Evolutionary conservation across 2,113 vertebrate species (phyloP).

Genomic region (Paratilapia polleni): DNA sequence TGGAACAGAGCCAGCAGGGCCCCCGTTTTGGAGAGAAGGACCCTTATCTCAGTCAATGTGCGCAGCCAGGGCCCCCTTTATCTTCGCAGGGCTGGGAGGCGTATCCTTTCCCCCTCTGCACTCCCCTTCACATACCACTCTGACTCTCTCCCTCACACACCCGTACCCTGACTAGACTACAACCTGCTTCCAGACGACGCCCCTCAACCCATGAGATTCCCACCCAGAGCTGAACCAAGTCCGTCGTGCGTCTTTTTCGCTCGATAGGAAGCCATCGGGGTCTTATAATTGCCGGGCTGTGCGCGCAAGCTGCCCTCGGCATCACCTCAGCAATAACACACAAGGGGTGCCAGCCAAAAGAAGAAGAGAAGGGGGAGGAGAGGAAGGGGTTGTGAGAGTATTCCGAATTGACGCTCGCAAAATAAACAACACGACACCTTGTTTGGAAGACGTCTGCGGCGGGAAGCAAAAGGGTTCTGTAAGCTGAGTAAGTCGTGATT

Average conservation of each 20-base stretch:
- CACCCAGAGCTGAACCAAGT: slow-evolving; percentile 3
- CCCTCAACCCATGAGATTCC: slow-evolving; percentile 50
- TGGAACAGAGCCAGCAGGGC: slow-evolving; percentile 57
- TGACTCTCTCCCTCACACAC: slow-evolving; percentile 17
- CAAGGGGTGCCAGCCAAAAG: slow-evolving; percentile 49
- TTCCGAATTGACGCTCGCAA: slow-evolving; percentile 49
- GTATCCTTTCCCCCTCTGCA: slow-evolving; percentile 57
- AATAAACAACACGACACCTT: slow-evolving; percentile 62
- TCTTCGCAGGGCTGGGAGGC: slow-evolving; percentile 69
- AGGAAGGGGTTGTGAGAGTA: slow-evolving; percentile 40
- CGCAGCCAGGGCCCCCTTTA: slow-evolving; percentile 65
- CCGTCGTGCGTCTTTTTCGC: slow-evolving; percentile 38
- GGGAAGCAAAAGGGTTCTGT: slow-evolving; percentile 59
- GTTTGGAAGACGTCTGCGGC: slow-evolving; percentile 61
- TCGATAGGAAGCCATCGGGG: slow-evolving; percentile 32
- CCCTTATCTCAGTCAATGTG: slow-evolving; percentile 57
- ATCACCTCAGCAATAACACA: slow-evolving; percentile 55
- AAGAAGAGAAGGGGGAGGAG: slow-evolving; percentile 38
- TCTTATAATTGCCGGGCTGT: slow-evolving; percentile 20
- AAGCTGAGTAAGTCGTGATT: slow-evolving; percentile 71
- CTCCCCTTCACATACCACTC: slow-evolving; percentile 63
- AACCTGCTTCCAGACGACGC: slow-evolving; percentile 75
- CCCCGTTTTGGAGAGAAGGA: slow-evolving; percentile 50
- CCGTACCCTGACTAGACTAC: slow-evolving; percentile 43
- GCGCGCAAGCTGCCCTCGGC: slow-evolving; percentile 57